These are phyloP conservation scores for Andrena praecox DNA, from an alignment of 2,888 invertebrate species.

Conservation along the genomic window DNA sequence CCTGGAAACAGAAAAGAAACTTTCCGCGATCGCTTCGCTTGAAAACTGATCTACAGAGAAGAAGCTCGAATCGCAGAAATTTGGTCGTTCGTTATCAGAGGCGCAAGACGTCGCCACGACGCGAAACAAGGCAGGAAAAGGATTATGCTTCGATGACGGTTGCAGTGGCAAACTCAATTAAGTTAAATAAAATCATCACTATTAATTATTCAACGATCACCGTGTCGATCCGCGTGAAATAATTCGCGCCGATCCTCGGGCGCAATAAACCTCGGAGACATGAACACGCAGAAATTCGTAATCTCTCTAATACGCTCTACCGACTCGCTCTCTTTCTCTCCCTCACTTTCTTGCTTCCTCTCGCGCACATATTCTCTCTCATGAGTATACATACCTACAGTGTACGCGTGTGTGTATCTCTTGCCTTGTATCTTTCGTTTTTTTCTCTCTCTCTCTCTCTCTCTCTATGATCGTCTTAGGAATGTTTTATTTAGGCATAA, in stretches of 20 bases:
- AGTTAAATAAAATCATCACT: constrained; percentile 29
- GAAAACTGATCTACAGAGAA: neutral
- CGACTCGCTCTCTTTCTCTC: constrained; percentile 44
- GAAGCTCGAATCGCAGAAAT: neutral
- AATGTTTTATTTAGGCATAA: constrained; percentile 72
- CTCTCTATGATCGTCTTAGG: constrained; percentile 66
- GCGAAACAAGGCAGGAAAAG: constrained; percentile 43
- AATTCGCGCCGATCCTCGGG: constrained; percentile 37
- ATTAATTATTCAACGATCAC: constrained; percentile 54
- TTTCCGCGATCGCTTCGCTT: neutral
- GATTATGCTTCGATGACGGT: constrained; percentile 34
- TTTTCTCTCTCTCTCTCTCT: constrained; percentile 8
- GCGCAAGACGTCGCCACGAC: constrained; percentile 12
- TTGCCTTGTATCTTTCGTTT: neutral
- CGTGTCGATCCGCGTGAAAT: constrained; percentile 46
- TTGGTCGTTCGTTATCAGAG: constrained; percentile 29
- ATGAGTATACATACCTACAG: constrained; percentile 65
- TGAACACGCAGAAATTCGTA: constrained; percentile 48
- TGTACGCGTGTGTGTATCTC: neutral
- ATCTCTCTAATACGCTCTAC: constrained; percentile 23
- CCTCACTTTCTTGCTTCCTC: constrained; percentile 42
- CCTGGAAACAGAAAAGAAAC: neutral
- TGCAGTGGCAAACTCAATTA: constrained; percentile 35
- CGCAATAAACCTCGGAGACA: constrained; percentile 35
- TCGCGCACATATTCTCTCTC: constrained; percentile 38